Evolutionary conservation across 2,113 vertebrate genomes (phyloP), one percentile per base, ranked within the genome.

Genomic region (Hystrix cristata): DNA sequence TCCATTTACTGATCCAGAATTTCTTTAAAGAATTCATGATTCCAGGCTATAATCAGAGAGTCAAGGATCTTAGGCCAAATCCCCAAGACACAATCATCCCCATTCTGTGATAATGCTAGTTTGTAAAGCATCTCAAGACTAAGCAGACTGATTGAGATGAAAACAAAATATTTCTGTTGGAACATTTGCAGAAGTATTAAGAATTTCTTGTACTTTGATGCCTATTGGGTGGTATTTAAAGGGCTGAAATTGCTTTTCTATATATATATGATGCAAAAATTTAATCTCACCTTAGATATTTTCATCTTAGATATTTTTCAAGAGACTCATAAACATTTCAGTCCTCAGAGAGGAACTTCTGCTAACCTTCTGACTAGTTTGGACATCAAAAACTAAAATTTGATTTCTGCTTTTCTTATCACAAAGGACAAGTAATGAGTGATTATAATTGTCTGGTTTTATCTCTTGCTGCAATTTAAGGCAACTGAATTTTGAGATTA

Each of bases 381-480:
- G 64, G 12, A 87, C 48, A 83, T 92, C 74, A 96, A 92, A 93
- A 87, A 46, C 23, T 55, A n/a, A 38, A 53, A 10, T 12, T 67
- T 88, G 60, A 31, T 95, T 93, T 93, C 31, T 18, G 25, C 31
- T 74, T 83, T 92, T 67, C 82, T 91, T 87, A 64, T 92, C 87
- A 85, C n/a, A 60, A 94, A 95, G 34, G 21, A 31, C 11, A 19
- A 79, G 46, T 62, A 94, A 87, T 90, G 48, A 90, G 13, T 76
- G 46, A 83, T 64, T 84, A 21, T 87, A 95, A 96, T 95, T 90
- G 84, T 82, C 76, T 87, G 87, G 59, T 71, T 69, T 92, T 92
- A 74, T 55, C 31, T 92, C 53, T 72, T 76, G 11, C 25, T 69
- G 8, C 48, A 95, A 43, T 14, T 78, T 64, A 62, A 86, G 57